Evolutionary conservation across 2,113 vertebrate species (phyloP).

Genomic region (Sphyrna mokarran): DNA sequence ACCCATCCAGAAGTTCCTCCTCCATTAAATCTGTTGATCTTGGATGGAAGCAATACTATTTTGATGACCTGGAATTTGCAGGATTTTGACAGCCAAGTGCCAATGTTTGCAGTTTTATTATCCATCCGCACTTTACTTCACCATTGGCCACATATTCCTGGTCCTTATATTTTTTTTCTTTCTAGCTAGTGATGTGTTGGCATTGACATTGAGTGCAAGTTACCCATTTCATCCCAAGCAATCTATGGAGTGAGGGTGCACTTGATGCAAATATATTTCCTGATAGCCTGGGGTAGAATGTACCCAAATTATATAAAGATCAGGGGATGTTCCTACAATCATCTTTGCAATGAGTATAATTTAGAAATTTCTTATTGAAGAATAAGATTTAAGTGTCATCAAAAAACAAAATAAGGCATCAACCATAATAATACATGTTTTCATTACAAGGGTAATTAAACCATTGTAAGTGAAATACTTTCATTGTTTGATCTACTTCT

Average conservation of each 20-base stretch:
- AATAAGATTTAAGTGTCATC: neutral
- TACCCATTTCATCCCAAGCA: neutral
- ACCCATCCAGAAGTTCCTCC: neutral
- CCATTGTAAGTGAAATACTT: neutral
- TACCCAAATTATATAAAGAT: neutral
- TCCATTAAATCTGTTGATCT: neutral
- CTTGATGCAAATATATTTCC: neutral
- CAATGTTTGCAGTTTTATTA: neutral
- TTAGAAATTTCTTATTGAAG: neutral
- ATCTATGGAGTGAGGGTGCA: neutral
- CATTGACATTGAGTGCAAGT: neutral
- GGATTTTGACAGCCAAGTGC: neutral
- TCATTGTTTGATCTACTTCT: neutral
- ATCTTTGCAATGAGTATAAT: neutral
- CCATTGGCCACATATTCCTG: neutral
- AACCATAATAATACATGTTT: neutral
- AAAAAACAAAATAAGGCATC: neutral
- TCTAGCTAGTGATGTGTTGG: neutral
- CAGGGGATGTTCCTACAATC: neutral
- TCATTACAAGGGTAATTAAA: neutral
- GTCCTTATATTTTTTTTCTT: neutral
- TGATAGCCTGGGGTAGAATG: neutral
- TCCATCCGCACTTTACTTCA: neutral
- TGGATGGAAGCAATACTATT: neutral
- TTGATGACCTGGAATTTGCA: neutral